Evolutionary conservation across 2,797 vertebrate genomes (phyloP).

Genomic region (Protonibea diacanthus): DNA sequence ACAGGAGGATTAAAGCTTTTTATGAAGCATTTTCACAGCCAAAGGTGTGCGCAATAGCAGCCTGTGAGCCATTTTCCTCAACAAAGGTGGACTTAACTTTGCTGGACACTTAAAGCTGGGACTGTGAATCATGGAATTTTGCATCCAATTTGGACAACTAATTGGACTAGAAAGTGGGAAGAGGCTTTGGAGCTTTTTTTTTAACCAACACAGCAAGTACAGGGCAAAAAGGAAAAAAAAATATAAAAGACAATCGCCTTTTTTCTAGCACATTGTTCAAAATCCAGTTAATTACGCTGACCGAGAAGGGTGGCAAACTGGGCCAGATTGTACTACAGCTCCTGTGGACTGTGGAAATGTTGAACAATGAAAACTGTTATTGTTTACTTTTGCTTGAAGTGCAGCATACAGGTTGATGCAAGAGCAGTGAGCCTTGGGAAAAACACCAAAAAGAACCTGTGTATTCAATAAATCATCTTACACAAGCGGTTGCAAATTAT

Average conservation of each 20-base stretch:
- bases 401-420: constrained; percentile 24
- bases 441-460: constrained; percentile 16
- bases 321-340: constrained; percentile 30
- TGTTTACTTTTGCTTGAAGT: constrained; percentile 33
- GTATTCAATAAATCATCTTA: constrained; percentile 25
- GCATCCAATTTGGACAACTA: constrained; percentile 62
- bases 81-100: constrained; percentile 56
- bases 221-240: neutral
- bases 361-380: constrained; percentile 10
- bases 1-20: constrained; percentile 79
- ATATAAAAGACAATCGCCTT: constrained; percentile 15
- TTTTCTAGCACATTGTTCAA: constrained; percentile 52
- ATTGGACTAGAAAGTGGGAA: constrained; percentile 52
- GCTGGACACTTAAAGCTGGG: constrained; percentile 29
- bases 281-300: constrained; percentile 61
- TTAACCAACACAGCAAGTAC: constrained; percentile 18
- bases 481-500: constrained; percentile 6
- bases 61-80: constrained; percentile 57
- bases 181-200: constrained; percentile 2
- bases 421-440: neutral
- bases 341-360: constrained; percentile 17
- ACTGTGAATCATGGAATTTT: constrained; percentile 42
- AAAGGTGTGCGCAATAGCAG: constrained; percentile 71
- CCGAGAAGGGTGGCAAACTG: constrained; percentile 39
- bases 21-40: constrained; percentile 76